These are phyloP conservation scores for Coptodon bakossiorum DNA, from an alignment of 2,113 vertebrate genomes.

Conservation along the genomic window DNA sequence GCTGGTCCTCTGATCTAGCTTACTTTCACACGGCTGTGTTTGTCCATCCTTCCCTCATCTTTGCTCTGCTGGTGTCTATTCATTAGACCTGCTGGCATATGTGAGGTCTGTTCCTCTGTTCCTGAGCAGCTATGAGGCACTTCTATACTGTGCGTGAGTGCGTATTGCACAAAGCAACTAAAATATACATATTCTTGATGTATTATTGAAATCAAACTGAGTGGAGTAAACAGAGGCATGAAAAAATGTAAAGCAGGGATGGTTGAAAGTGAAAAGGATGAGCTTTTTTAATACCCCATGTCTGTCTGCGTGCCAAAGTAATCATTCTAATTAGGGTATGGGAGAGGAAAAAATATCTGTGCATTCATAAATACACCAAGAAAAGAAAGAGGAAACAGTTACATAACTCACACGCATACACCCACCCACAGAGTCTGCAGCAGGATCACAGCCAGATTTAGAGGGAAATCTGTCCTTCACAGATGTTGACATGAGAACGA, in stretches of 20 bases:
- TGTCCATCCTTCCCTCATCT: background rate
- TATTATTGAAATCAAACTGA: slow-evolving; percentile 33
- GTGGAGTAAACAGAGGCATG: background rate
- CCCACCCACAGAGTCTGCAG: background rate
- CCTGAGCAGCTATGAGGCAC: background rate
- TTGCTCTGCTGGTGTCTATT: background rate
- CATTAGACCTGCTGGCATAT: slow-evolving; percentile 21
- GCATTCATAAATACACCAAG: slow-evolving; percentile 20
- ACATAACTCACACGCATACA: slow-evolving; percentile 16
- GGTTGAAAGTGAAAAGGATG: background rate
- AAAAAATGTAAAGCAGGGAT: background rate
- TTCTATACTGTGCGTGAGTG: background rate
- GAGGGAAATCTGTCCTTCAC: slow-evolving; percentile 9
- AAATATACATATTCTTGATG: slow-evolving; percentile 36
- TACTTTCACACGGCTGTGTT: background rate
- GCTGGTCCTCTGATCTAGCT: background rate
- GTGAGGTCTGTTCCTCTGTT: background rate
- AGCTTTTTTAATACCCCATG: background rate
- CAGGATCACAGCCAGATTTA: background rate
- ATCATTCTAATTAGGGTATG: slow-evolving; percentile 31
- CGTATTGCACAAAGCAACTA: background rate
- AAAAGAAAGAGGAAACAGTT: slow-evolving; percentile 31
- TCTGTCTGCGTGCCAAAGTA: background rate
- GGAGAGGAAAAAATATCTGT: slow-evolving; percentile 5
- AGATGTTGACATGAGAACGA: background rate